A percentile compares a stretch with the other conserved stretches of the same genome.
Evolutionary conservation across 2,797 vertebrate species (phyloP).

Genomic region (Nyctalus aviator): DNA sequence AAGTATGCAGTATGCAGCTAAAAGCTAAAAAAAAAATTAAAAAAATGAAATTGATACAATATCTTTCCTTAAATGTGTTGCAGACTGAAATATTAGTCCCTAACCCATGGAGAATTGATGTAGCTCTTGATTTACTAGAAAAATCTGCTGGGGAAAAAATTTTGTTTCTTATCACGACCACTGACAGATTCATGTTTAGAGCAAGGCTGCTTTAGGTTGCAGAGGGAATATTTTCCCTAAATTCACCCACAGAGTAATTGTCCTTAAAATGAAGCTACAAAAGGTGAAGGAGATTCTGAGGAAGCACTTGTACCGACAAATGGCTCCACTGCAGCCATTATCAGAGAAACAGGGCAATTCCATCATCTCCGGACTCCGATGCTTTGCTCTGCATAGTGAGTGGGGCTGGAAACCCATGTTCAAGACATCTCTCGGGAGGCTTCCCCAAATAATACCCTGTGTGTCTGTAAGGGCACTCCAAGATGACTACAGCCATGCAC

Average conservation of each 20-base stretch:
- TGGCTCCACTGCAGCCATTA: neutral
- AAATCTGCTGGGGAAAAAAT: slow-evolving; percentile 18
- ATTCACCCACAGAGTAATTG: slow-evolving; percentile 55
- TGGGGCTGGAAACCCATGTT: too few species aligned
- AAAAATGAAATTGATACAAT: neutral
- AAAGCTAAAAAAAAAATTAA: neutral
- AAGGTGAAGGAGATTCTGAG: slow-evolving; percentile 44
- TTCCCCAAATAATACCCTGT: neutral
- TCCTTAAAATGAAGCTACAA: slow-evolving; percentile 43
- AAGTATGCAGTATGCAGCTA: neutral
- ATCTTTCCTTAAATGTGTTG: neutral
- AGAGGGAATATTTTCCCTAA: slow-evolving; percentile 54
- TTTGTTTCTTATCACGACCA: neutral
- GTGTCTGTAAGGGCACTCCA: neutral
- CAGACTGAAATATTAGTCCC: slow-evolving; percentile 21
- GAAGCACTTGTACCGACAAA: slow-evolving; percentile 7
- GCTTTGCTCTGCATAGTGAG: fast-evolving
- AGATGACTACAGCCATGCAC: neutral
- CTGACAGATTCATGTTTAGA: slow-evolving; percentile 33
- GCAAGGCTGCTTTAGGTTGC: slow-evolving; percentile 29
- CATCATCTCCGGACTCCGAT: neutral
- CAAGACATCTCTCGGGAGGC: neutral
- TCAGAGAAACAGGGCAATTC: neutral
- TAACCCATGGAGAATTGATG: neutral
- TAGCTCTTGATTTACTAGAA: slow-evolving; percentile 16